phyloP scores from a whole-genome alignment of 2,113 vertebrate species.

The Prionailurus viverrinus region DNA sequence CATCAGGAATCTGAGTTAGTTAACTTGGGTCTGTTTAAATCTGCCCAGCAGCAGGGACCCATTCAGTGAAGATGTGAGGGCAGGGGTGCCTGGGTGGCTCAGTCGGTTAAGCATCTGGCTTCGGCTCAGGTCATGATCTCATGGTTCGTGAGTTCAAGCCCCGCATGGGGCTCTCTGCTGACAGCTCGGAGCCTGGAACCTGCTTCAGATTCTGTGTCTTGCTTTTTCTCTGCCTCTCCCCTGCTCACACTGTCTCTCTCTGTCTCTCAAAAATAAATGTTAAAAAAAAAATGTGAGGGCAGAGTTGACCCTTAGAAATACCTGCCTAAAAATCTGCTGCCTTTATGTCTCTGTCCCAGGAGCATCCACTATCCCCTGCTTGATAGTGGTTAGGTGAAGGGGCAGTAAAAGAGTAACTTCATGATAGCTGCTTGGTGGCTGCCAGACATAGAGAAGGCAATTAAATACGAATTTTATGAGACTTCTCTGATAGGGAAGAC shows the following conservation, averaged over 20 bases:
- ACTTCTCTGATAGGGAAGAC: neutral
- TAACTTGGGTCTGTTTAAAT: constrained; percentile 9
- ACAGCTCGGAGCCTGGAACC: too few relatives aligned
- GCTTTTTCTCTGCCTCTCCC: too few relatives aligned
- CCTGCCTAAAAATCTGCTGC: neutral
- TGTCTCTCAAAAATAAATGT: too few relatives aligned
- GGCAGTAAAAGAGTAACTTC: neutral
- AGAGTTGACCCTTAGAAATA: neutral
- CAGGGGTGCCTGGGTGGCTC: neutral
- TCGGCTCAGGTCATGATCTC: too few relatives aligned
- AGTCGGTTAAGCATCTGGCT: too few relatives aligned
- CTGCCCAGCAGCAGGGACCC: neutral
- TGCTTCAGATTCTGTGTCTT: too few relatives aligned
- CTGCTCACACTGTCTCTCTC: too few relatives aligned
- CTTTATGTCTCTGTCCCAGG: neutral
- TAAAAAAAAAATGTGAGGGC: neutral
- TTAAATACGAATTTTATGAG: neutral
- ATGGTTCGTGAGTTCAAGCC: too few relatives aligned
- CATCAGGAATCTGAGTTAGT: neutral
- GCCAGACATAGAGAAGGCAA: neutral
- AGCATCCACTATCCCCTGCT: neutral
- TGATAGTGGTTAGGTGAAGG: neutral
- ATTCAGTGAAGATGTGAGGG: neutral
- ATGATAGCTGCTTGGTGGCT: neutral
- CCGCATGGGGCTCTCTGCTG: too few relatives aligned